Base-by-base conservation (phyloP, 2,888 invertebrate genomes). In the Troides helena region DNA sequence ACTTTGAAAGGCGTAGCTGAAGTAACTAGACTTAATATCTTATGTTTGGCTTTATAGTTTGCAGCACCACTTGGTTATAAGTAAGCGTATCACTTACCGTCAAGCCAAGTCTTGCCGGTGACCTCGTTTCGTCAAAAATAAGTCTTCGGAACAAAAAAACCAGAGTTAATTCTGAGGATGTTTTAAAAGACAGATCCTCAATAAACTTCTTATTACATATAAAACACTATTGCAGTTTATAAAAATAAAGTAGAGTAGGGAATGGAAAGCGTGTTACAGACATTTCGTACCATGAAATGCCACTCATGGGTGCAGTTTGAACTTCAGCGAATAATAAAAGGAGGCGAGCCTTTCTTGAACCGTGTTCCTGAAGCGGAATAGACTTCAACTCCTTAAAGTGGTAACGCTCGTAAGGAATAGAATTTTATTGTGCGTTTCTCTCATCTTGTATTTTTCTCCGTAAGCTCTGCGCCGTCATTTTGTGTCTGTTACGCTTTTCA, bases 361-460 rank as follows among this genome's bases (percentile, higher is more conserved):
- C 65, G 69, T 63, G 70, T 66, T 61, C 64, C 70, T 70, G 60
- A 70, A 67, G 70, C 67, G 70, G 56, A 65, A 70, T 57, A 64
- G 61, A 70, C 70, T 70, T 70, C 66, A 66, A 50, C n/a, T 64
- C 64, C 63, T 68, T 64, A 68, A 64, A 68, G 68, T 68, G 68
- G 68, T 64, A 36, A 64, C 23, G 53, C 62, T 69, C 46, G 57
- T 62, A 69, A 65, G 65, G 65, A 69, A 65, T 65, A 25, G 30
- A 39, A 65, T 53, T 69, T 69, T 65, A 69, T 65, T 69, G 61
- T 65, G 59, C 46, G 56, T 65, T 58, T 53, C 61, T 69, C 65
- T 69, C 60, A 64, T 50, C 53, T 53, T 56, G 60, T 62, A 25
- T 46, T 36, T 65, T 69, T 14, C 43, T 43, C 56, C 21, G 50